Conservation (phyloP, 1,140 invertebrate genomes). For the Panagrolaimus sp. region DNA sequence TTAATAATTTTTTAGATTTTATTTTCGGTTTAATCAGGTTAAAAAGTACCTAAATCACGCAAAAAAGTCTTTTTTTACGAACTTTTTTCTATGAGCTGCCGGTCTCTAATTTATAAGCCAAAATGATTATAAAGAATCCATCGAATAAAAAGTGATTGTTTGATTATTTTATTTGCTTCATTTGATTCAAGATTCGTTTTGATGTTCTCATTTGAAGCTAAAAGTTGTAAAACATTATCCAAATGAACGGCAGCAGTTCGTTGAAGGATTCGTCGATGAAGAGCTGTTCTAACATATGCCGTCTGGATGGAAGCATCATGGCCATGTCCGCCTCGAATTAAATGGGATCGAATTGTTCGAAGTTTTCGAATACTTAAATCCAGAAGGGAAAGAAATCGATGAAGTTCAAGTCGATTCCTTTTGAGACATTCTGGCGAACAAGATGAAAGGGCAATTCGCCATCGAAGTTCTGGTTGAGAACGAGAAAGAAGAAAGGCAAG, state of each 20-base stretch:
- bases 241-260: conserved; percentile 3
- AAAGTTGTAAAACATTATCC: background rate
- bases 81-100: no score
- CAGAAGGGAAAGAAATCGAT: background rate
- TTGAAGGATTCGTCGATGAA: conserved; percentile 3
- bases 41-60: no score
- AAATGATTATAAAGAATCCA: background rate
- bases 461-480: background rate
- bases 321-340: background rate
- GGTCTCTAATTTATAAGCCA: no score
- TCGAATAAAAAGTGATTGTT: conserved; percentile 5
- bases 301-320: background rate
- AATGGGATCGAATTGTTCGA: background rate
- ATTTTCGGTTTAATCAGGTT: no score
- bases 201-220: no score
- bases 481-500: background rate
- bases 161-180: no score
- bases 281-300: background rate
- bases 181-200: no score
- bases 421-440: background rate
- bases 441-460: background rate
- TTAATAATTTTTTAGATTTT: no score
- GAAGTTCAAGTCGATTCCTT: background rate
- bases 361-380: background rate
- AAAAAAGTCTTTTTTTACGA: no score